Base-by-base conservation (phyloP, 2,113 vertebrate species). In the Rutilus rutilus region DNA sequence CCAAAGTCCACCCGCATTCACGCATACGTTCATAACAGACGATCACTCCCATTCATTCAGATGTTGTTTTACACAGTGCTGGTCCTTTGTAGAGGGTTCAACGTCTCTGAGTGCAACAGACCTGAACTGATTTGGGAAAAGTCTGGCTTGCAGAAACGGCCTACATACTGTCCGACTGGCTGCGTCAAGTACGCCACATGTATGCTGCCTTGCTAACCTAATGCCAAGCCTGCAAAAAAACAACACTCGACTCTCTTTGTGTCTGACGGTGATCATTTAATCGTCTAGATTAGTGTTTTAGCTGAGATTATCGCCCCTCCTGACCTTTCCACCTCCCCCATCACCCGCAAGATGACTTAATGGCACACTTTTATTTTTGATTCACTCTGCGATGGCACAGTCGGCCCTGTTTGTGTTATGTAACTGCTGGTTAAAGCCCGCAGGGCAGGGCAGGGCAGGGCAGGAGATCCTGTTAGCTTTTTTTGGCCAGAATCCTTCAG, bases 381-480 rank as follows among this genome's bases (percentile, higher is more conserved):
- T 23, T 83, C 50, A 23, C 47, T 36, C 67, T 27, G 7, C 3
- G 14, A 25, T 45, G 23, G 67, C 21, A 21, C 1, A 33, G 17
- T 21, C 1, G 17, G 27, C 2, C n/a, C 76, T 74, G 62, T 42
- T 73, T 21, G 47, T 30, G 50, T 86, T 82, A 75, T 11, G 30
- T 82, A 86, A 82, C 27, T 25, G 30, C 19, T 50, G 25, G 11
- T 54, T 74, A 23, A 59, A 25, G 11, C 30, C 21, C 19, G 11
- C 12, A 82, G 78, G 33, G 52, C 50, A 60, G 78, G 33, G 52
- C 50, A 60, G 78, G 59, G 54, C 50, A 60, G 59, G 75, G 52
- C 47, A 21, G 50, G 25, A 87, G 62, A 52, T 84, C 67, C 39
- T 75, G 62, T 54, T 65, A 10, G 73, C 54, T 76, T 57, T 71